Base-by-base conservation (phyloP, 2,797 vertebrate species). In the Chaetodon trifasciatus region DNA sequence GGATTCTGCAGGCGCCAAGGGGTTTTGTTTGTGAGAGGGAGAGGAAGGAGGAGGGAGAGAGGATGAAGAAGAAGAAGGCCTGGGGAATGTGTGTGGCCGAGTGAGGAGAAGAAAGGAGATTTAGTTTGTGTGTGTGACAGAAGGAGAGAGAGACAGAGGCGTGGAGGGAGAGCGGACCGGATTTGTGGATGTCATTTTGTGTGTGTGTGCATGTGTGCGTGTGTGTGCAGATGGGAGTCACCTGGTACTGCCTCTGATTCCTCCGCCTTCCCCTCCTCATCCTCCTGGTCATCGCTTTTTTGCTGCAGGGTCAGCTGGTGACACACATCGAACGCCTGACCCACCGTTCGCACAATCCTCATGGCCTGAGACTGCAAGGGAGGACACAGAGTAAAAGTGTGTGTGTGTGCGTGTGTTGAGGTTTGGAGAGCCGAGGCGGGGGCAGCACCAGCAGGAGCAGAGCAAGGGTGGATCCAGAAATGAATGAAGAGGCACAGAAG, bases 251-350 rank as follows among this genome's bases (percentile, higher is more conserved):
- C 92, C 58, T 95, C 93, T 0, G 91, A 90, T 8, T 95, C 95
- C 68, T 91, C 87, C 0, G 76, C 91, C 88, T 94, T 93, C 83
- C 93, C 94, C 49, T 96, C 91, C 52, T 92, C 89, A 0, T 96
- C 96, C 75, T 97, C 96, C 93, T 96, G 95, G 58, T 97, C 97
- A 0, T 97, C 97, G 0, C 94, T 95, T 0, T 95, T 96, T 81
- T 98, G 96, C 92, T 97, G 97, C 76, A 97, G 94, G 89, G 97
- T 99, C 94, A 98, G 95, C 93, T 99, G 99, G 92, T 99, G 98
- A 84, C 98, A 99, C 84, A 99, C 98, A 81, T 99, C 98, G 0
- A 99, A 99, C 0, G 98, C 98, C 91, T 99, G 98, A 4, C 98
- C 98, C 86, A 99, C 97, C 0, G 98, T 99, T 75, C 97, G 95